These are phyloP conservation scores for Odobenus rosmarus DNA, from an alignment of 2,113 vertebrate species.

Conservation along the genomic window DNA sequence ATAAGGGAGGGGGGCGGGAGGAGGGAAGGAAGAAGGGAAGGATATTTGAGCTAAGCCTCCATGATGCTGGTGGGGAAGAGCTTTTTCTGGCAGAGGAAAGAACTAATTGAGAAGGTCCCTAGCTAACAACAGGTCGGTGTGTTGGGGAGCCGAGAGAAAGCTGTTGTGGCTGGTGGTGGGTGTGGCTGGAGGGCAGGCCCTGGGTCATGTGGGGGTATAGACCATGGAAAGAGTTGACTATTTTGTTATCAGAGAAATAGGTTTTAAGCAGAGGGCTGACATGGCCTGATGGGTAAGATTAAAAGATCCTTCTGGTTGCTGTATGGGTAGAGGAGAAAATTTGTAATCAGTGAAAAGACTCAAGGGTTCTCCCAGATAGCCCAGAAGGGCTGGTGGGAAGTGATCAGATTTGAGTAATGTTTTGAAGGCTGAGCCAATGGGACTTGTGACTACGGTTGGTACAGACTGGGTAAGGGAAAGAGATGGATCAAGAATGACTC, in stretches of 20 bases:
- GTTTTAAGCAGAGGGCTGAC: not conserved
- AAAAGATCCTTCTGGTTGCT: not conserved
- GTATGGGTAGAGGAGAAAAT: not conserved
- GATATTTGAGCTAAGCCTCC: not conserved
- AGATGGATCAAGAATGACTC: not conserved
- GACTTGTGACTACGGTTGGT: not conserved
- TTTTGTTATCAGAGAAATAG: not conserved
- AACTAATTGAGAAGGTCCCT: not conserved
- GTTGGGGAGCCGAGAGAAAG: not conserved
- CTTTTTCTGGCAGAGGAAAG: not conserved
- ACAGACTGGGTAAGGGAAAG: not conserved
- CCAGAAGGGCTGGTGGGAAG: not conserved
- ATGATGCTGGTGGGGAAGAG: not conserved
- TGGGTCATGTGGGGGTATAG: not conserved
- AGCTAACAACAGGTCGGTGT: not conserved
- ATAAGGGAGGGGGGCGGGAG: not conserved
- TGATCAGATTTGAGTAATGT: not conserved
- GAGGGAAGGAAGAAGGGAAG: not conserved
- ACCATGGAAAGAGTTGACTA: not conserved
- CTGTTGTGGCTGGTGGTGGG: not conserved
- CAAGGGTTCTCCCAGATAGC: accelerated
- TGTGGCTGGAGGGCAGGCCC: too few species aligned
- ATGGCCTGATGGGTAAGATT: not conserved
- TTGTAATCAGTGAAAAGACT: not conserved
- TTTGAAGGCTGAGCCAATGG: not conserved